A percentile compares a stretch with the other conserved stretches of the same genome.
phyloP scores from a whole-genome alignment of 2,113 vertebrate genomes.

The Saguinus midas region DNA sequence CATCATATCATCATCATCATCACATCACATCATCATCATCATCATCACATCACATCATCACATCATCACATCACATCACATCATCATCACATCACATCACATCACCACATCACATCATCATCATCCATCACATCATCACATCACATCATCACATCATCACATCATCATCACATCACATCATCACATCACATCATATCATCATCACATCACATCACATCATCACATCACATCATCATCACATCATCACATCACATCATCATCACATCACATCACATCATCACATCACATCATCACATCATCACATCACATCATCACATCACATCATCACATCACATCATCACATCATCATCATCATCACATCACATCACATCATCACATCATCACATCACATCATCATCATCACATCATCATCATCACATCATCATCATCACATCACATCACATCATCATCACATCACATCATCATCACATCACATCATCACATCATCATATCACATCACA shows the following conservation, averaged over 20 bases:
- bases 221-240: neutral
- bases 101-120: neutral
- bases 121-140: no score
- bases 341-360: no score
- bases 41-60: neutral
- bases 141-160: neutral
- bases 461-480: neutral
- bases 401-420: neutral
- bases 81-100: neutral
- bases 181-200: neutral
- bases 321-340: neutral
- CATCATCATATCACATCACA: neutral
- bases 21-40: neutral
- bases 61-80: neutral
- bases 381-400: no score
- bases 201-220: neutral
- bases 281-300: neutral
- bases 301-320: neutral
- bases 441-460: neutral
- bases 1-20: no score
- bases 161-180: neutral
- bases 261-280: no score
- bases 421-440: neutral
- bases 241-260: neutral
- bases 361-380: neutral